Percentiles rank a stretch among this genome's conserved stretches.
phyloP scores from a whole-genome alignment of 1,140 invertebrate species.

The Drosophila tristis region DNA sequence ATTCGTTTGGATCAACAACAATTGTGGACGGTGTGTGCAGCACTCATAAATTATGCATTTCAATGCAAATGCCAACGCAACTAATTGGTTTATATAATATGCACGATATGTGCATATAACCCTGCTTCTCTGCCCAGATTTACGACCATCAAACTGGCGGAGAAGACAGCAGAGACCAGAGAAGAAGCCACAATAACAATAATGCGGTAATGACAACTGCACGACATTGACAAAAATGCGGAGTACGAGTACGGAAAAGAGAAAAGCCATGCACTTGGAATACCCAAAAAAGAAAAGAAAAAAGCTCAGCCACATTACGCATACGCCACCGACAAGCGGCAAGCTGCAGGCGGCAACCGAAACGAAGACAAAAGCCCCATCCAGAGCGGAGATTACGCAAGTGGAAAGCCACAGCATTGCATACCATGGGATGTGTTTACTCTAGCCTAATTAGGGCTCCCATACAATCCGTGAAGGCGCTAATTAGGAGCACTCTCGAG shows the following conservation, averaged over 20 bases:
- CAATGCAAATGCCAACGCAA: constrained; percentile 63
- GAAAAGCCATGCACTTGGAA: constrained; percentile 55
- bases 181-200: constrained; percentile 58
- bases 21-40: constrained; percentile 30
- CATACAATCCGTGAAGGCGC: constrained; percentile 46
- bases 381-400: constrained; percentile 24
- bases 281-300: constrained; percentile 40
- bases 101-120: not conserved
- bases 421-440: constrained; percentile 41
- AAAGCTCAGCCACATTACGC: constrained; percentile 49
- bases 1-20: constrained; percentile 31
- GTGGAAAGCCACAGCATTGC: constrained; percentile 15
- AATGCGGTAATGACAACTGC: constrained; percentile 61
- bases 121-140: constrained; percentile 2
- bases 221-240: constrained; percentile 55
- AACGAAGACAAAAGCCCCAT: too few species aligned
- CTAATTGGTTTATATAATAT: constrained; percentile 76
- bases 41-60: constrained; percentile 78
- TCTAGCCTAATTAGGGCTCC: constrained; percentile 60
- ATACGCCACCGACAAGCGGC: constrained; percentile 46
- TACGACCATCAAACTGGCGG: constrained; percentile 22
- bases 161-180: constrained; percentile 5
- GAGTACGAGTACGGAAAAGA: constrained; percentile 20
- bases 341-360: too few species aligned
- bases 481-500: constrained; percentile 59